phyloP scores from a whole-genome alignment of 2,113 vertebrate species.

The Nyctereutes procyonoides region DNA sequence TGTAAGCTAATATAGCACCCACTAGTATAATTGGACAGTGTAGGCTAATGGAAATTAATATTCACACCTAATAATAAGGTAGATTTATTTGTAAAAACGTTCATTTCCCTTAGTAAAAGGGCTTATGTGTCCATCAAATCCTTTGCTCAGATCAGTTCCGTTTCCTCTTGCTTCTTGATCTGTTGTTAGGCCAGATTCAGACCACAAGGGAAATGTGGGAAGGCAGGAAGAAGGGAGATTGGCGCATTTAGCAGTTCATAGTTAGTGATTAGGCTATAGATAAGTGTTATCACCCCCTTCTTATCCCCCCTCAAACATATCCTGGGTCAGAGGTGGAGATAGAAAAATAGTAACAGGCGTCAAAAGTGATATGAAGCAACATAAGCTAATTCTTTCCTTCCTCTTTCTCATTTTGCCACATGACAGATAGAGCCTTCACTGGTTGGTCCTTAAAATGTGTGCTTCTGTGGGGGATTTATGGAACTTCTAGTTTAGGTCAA shows the following conservation, averaged over 20 bases:
- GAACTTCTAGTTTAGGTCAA: neutral
- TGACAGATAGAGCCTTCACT: neutral
- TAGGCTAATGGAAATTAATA: neutral
- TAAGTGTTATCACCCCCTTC: neutral
- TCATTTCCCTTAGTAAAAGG: neutral
- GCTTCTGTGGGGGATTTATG: neutral
- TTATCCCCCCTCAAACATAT: neutral
- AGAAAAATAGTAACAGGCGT: neutral
- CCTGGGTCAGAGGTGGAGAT: neutral
- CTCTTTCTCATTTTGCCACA: neutral
- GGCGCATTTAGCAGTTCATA: neutral
- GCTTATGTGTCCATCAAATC: neutral
- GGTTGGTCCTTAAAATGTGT: neutral
- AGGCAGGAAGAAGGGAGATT: neutral
- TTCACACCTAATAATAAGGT: neutral
- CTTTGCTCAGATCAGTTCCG: neutral
- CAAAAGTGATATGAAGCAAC: neutral
- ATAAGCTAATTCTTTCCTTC: neutral
- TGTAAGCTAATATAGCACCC: neutral
- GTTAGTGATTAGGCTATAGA: neutral
- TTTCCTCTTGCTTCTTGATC: neutral
- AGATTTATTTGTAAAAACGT: neutral
- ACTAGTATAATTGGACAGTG: neutral
- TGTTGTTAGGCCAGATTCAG: neutral
- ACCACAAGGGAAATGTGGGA: neutral